Evolutionary conservation across 2,113 vertebrate genomes (phyloP).

Genomic region (Dinomys branickii): DNA sequence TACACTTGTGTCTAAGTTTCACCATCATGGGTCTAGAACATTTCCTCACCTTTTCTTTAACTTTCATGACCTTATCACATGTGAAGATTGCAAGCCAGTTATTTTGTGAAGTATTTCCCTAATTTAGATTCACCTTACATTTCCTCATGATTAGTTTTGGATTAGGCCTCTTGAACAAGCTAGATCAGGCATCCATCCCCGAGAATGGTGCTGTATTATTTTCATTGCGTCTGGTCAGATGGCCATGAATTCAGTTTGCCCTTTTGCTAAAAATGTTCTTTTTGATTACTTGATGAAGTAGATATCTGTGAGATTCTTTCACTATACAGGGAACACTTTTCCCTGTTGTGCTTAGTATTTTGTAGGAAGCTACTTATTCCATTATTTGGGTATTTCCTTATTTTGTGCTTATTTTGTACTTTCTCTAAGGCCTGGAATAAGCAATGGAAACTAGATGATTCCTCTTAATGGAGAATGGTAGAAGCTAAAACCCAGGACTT

Average conservation of each 20-base stretch:
- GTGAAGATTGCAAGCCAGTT: neutral
- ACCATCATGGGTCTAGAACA: neutral
- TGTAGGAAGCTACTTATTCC: neutral
- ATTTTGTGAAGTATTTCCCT: neutral
- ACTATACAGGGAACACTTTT: neutral
- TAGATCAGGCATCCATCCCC: neutral
- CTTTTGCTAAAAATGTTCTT: neutral
- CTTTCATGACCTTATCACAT: neutral
- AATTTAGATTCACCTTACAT: neutral
- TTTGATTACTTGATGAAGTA: neutral
- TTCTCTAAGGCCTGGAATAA: neutral
- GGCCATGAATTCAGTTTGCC: neutral
- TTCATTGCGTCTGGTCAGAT: neutral
- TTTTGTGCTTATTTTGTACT: neutral
- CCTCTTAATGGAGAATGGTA: neutral
- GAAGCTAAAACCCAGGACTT: neutral
- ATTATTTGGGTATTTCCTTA: neutral
- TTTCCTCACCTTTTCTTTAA: slow-evolving; percentile 16
- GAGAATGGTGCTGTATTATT: neutral
- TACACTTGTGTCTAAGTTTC: neutral
- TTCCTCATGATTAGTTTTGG: neutral
- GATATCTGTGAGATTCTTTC: neutral
- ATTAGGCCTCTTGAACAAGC: neutral
- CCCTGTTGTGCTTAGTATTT: neutral
- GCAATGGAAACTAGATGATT: neutral